Evolutionary conservation across 2,888 invertebrate genomes (phyloP).

Genomic region (Kuschelorhynchus macadamiae): DNA sequence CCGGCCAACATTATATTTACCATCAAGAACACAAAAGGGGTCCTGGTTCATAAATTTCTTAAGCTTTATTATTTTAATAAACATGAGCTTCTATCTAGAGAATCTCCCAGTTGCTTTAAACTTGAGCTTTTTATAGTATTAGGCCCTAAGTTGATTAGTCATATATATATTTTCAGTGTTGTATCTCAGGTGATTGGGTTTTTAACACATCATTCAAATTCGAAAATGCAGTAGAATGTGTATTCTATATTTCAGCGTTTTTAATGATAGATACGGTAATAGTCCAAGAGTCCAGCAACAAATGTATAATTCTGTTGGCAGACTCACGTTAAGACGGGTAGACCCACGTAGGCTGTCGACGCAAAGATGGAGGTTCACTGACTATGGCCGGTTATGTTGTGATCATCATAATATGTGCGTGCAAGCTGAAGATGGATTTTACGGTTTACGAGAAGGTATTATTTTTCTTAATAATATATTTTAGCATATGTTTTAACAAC

Average conservation of each 20-base stretch:
- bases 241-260: slow-evolving; percentile 38
- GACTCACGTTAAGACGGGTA: slow-evolving; percentile 84
- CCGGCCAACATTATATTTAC: too few species aligned
- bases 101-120: too few species aligned
- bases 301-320: slow-evolving; percentile 50
- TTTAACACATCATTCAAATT: background rate
- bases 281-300: slow-evolving; percentile 35
- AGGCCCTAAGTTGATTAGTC: too few species aligned
- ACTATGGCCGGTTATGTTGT: slow-evolving; percentile 88
- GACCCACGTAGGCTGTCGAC: slow-evolving; percentile 89
- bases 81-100: too few species aligned
- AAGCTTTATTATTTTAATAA: too few species aligned
- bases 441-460: slow-evolving; percentile 69
- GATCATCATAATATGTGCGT: slow-evolving; percentile 91
- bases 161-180: background rate
- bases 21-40: too few species aligned
- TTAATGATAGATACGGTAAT: slow-evolving; percentile 41
- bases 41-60: too few species aligned
- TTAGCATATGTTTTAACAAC: too few species aligned
- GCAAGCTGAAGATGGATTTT: slow-evolving; percentile 78
- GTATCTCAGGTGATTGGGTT: slow-evolving; percentile 6
- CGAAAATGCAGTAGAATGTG: slow-evolving; percentile 13
- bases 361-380: slow-evolving; percentile 93
- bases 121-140: too few species aligned
- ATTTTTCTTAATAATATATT: too few species aligned